These are phyloP conservation scores for Leptatherina wallacei DNA, from an alignment of 2,797 vertebrate species.

Conservation along the genomic window DNA sequence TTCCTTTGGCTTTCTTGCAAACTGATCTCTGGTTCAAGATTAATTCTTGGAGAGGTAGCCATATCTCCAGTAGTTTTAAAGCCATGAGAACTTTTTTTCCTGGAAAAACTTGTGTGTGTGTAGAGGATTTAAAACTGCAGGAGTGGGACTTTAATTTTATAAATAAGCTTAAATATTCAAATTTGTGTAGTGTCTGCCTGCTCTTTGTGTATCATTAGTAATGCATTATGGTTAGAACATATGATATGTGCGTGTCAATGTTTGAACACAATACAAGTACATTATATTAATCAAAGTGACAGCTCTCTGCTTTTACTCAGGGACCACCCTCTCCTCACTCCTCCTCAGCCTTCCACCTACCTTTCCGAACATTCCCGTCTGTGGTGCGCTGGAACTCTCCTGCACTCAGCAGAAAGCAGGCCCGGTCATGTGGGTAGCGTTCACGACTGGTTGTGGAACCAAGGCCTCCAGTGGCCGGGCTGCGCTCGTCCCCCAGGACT, in stretches of 20 bases:
- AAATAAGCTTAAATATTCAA: not conserved
- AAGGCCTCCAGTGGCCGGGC: constrained; percentile 83
- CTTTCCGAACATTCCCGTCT: constrained; percentile 94
- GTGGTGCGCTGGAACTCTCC: constrained; percentile 90
- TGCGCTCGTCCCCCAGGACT: constrained; percentile 92
- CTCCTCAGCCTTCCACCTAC: constrained; percentile 72
- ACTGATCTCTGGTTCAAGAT: no score
- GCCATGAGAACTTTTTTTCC: no score
- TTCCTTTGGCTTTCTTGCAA: no score
- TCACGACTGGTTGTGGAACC: constrained; percentile 82
- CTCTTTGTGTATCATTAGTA: not conserved
- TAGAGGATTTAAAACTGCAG: no score
- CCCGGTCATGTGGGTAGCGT: constrained; percentile 91
- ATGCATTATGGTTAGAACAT: constrained; percentile 12
- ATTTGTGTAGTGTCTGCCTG: not conserved
- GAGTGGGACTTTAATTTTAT: no score
- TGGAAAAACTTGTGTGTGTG: no score
- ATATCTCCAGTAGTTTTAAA: no score
- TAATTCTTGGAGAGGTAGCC: no score
- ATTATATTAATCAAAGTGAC: constrained; percentile 34
- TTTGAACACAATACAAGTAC: constrained; percentile 32
- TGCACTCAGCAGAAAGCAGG: constrained; percentile 92
- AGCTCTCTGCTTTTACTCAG: constrained; percentile 44
- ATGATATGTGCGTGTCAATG: not conserved
- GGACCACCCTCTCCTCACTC: constrained; percentile 10